phyloP scores from a whole-genome alignment of 2,113 vertebrate genomes.

The Odontesthes bonariensis region DNA sequence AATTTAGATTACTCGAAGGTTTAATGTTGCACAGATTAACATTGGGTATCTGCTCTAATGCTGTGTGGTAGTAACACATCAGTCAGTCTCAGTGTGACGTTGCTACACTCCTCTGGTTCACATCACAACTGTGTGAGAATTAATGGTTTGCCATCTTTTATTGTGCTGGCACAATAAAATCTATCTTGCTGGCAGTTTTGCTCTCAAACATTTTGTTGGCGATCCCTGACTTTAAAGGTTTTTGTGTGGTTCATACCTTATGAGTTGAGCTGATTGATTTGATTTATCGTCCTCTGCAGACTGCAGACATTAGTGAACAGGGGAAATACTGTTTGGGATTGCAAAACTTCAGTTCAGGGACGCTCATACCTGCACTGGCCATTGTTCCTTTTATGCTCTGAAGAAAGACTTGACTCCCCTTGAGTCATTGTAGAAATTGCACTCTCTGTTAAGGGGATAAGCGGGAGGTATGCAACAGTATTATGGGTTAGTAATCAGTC shows the following conservation, averaged over 20 bases:
- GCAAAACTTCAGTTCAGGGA: background rate
- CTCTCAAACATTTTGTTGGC: background rate
- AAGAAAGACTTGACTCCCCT: too few relatives aligned
- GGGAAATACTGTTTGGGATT: background rate
- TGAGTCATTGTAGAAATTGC: background rate
- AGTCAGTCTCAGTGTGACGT: too few relatives aligned
- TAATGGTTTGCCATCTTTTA: background rate
- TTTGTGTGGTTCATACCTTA: too few relatives aligned
- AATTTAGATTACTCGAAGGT: background rate
- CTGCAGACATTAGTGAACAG: background rate
- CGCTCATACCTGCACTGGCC: background rate
- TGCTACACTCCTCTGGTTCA: too few relatives aligned
- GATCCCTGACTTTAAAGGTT: too few relatives aligned
- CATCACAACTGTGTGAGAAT: background rate
- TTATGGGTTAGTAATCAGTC: conserved; percentile 4
- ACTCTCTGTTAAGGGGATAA: background rate
- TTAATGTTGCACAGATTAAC: background rate
- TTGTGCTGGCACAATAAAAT: too few relatives aligned
- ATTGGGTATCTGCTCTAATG: background rate
- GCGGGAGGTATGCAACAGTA: conserved; percentile 1
- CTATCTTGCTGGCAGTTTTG: background rate
- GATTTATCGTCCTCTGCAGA: background rate
- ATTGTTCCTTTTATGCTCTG: background rate
- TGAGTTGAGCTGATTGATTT: background rate
- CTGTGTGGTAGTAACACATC: too few relatives aligned